A percentile compares a stretch with the other conserved stretches of the same genome.
Conservation (phyloP, 1,140 invertebrate genomes). For the Pseudomyrmex flavicornis region DNA sequence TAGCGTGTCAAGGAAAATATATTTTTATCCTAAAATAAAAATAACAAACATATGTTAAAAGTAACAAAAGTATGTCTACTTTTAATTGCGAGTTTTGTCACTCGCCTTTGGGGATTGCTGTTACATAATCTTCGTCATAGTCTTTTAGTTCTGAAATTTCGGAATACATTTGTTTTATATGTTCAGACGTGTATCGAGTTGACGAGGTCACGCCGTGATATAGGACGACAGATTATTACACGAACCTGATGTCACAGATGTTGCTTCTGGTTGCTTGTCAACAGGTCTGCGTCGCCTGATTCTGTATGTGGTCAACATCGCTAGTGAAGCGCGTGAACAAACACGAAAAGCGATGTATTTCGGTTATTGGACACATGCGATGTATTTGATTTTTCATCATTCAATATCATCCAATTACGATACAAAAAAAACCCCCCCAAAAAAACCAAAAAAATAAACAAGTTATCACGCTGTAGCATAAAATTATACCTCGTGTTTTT, state of each 20-base stretch:
- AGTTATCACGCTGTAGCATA: too few relatives aligned
- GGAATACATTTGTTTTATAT: constrained; percentile 29
- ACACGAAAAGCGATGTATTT: constrained; percentile 20
- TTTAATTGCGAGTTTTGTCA: background rate
- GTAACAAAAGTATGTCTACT: too few relatives aligned
- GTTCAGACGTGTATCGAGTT: constrained; percentile 32
- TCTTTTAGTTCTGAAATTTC: background rate
- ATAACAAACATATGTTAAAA: too few relatives aligned
- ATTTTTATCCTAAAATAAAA: too few relatives aligned
- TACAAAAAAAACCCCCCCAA: too few relatives aligned
- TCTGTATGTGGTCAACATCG: constrained; percentile 47
- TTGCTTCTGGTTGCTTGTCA: constrained; percentile 52
- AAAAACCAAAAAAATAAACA: too few relatives aligned
- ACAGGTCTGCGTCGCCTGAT: constrained; percentile 37
- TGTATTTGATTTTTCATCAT: constrained; percentile 5
- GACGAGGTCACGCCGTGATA: constrained; percentile 29
- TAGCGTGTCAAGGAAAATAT: too few relatives aligned
- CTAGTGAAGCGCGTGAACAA: constrained; percentile 6
- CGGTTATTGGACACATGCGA: background rate
- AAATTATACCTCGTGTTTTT: too few relatives aligned
- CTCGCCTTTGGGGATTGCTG: background rate
- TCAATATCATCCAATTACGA: background rate
- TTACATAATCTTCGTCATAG: background rate
- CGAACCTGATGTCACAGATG: constrained; percentile 47
- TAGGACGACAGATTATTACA: constrained; percentile 54